phyloP scores from a whole-genome alignment of 2,797 vertebrate genomes.

The Parauchenoglanis ngamensis region DNA sequence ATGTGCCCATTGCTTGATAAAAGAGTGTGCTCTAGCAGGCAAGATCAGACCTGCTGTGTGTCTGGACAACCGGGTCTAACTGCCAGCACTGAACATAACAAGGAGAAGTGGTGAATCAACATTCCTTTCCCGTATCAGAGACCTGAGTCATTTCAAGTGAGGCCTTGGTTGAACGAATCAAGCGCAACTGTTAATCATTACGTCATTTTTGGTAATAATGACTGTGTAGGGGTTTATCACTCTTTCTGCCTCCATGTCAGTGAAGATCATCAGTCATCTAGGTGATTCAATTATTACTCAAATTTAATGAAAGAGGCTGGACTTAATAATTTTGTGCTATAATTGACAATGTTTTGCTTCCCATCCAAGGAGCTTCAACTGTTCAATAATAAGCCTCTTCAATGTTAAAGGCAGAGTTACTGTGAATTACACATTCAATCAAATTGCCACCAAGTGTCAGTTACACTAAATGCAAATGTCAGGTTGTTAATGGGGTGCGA shows the following conservation, averaged over 20 bases:
- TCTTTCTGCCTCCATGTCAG: background rate
- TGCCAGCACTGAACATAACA: constrained; percentile 20
- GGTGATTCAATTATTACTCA: background rate
- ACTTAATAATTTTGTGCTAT: background rate
- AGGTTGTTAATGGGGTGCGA: background rate
- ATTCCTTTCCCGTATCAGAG: constrained; percentile 30
- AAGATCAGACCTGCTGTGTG: constrained; percentile 60
- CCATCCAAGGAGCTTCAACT: background rate
- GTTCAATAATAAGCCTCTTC: background rate
- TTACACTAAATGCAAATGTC: background rate
- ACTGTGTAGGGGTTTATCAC: background rate
- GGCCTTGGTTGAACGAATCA: background rate
- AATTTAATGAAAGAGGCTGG: background rate
- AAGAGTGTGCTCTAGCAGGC: constrained; percentile 38
- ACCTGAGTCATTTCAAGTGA: background rate
- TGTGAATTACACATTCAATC: background rate
- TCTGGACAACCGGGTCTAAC: constrained; percentile 65
- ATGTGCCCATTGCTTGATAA: constrained; percentile 54
- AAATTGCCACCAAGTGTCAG: background rate
- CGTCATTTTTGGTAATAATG: background rate
- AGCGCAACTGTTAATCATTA: background rate
- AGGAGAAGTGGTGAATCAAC: constrained; percentile 27
- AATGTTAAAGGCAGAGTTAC: background rate
- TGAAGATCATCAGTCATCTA: background rate
- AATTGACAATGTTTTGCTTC: background rate